Evolutionary conservation across 2,797 vertebrate genomes (phyloP).

Genomic region (Myripristis murdjan): DNA sequence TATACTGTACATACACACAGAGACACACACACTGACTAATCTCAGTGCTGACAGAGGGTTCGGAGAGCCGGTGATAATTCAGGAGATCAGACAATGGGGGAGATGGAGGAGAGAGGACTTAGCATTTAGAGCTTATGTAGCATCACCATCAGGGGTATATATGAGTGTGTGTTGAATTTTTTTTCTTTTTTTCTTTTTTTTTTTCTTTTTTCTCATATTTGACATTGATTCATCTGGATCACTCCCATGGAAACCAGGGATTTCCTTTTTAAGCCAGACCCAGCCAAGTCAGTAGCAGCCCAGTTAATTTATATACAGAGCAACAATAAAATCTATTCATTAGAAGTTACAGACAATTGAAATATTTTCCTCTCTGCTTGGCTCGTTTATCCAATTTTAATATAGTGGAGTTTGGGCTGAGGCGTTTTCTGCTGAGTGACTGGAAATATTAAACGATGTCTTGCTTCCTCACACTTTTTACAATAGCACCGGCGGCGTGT

Average conservation of each 20-base stretch:
- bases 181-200: too few relatives aligned
- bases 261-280: neutral
- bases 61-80: constrained; percentile 28
- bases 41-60: constrained; percentile 20
- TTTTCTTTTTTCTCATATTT: neutral
- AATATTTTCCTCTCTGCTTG: constrained; percentile 34
- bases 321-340: constrained; percentile 12
- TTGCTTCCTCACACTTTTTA: constrained; percentile 50
- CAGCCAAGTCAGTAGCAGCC: constrained; percentile 16
- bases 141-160: too few relatives aligned
- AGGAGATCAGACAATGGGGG: neutral
- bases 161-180: too few relatives aligned
- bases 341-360: constrained; percentile 21
- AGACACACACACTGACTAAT: constrained; percentile 17
- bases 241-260: neutral
- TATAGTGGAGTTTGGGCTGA: constrained; percentile 30
- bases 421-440: constrained; percentile 56
- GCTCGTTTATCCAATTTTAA: constrained; percentile 21
- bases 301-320: constrained; percentile 1
- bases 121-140: too few relatives aligned
- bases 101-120: neutral
- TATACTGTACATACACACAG: neutral
- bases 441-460: constrained; percentile 63
- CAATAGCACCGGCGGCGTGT: constrained; percentile 27
- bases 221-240: neutral